phyloP scores from a whole-genome alignment of 2,888 invertebrate species.

The Arctia plantaginis region DNA sequence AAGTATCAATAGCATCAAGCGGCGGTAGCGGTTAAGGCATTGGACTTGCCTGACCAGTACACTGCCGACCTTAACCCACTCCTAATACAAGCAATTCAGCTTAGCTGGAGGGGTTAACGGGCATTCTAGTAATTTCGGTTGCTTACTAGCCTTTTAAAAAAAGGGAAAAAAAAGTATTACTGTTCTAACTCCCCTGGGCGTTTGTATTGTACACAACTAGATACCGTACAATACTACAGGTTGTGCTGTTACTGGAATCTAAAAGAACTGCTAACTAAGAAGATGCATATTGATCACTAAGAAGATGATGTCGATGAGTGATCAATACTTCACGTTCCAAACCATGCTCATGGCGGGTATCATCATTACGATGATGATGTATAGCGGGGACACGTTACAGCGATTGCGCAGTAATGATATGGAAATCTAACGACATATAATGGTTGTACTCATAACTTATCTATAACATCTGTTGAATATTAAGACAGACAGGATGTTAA shows the following conservation, averaged over 20 bases:
- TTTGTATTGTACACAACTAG: not conserved
- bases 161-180: too few species aligned
- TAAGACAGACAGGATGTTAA: constrained; percentile 12
- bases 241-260: not conserved
- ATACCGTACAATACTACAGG: not conserved
- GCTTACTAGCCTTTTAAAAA: too few species aligned
- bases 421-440: constrained; percentile 15
- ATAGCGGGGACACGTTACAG: not conserved
- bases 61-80: too few species aligned
- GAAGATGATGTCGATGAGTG: too few species aligned
- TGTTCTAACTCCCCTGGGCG: not conserved
- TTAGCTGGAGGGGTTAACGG: too few species aligned
- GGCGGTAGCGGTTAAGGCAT: too few species aligned
- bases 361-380: not conserved
- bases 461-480: constrained; percentile 30
- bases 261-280: not conserved
- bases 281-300: too few species aligned
- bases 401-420: constrained; percentile 27
- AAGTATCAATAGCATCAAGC: too few species aligned
- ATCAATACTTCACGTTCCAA: not conserved
- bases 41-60: too few species aligned
- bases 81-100: too few species aligned
- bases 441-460: constrained; percentile 27
- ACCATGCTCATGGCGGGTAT: not conserved
- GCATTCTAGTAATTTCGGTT: too few species aligned